Evolutionary conservation across 92 coral and sea anemone species (phyloP).

Genomic region (Pocillopora grandis): DNA sequence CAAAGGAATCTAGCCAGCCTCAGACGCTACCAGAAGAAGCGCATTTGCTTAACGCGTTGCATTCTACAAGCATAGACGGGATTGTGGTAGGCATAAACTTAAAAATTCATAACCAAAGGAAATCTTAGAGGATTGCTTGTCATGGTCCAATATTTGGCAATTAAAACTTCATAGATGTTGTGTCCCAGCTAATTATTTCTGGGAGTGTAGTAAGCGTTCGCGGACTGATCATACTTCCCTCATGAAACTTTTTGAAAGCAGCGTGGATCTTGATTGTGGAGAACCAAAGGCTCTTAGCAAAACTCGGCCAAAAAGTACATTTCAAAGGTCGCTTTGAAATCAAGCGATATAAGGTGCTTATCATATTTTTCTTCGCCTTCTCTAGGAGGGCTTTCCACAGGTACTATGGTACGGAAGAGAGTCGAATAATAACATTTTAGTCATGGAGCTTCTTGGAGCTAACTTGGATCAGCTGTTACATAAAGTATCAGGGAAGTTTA

Average conservation of each 20-base stretch:
- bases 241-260: too few relatives aligned
- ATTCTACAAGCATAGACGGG: slow-evolving; percentile 39
- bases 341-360: background rate
- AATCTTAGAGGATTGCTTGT: too few relatives aligned
- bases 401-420: slow-evolving; percentile 78
- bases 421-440: slow-evolving; percentile 54
- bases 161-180: too few relatives aligned
- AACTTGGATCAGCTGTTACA: slow-evolving; percentile 58
- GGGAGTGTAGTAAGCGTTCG: too few relatives aligned
- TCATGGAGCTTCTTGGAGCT: slow-evolving; percentile 72
- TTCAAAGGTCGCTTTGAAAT: background rate
- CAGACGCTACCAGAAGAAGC: slow-evolving; percentile 73
- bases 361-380: background rate
- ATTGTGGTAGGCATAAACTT: slow-evolving; percentile 20
- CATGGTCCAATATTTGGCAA: too few relatives aligned
- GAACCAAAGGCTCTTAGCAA: too few relatives aligned
- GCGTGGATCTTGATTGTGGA: too few relatives aligned
- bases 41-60: slow-evolving; percentile 58
- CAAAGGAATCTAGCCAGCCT: slow-evolving; percentile 31
- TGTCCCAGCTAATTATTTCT: too few relatives aligned
- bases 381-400: slow-evolving; percentile 50
- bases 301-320: background rate
- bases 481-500: slow-evolving; percentile 51
- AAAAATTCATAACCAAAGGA: background rate
- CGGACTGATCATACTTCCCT: too few relatives aligned